These are phyloP conservation scores for Boleophthalmus pectinirostris DNA, from an alignment of 2,113 vertebrate genomes.

Conservation along the genomic window DNA sequence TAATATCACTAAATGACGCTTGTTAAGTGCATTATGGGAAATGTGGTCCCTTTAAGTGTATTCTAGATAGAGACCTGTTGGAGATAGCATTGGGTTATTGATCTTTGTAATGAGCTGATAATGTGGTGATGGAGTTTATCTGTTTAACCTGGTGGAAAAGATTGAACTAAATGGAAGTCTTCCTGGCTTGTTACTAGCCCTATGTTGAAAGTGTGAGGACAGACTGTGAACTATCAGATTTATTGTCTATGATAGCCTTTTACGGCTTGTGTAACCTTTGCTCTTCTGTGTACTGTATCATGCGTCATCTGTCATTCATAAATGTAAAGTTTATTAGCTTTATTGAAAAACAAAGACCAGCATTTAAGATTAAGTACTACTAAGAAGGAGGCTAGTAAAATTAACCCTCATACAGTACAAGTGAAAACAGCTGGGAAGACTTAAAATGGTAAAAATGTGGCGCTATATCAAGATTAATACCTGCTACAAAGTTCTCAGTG, in stretches of 20 bases:
- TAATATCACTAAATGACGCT: neutral
- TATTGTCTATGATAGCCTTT: conserved; percentile 35
- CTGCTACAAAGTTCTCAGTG: no score
- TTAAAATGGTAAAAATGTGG: no score
- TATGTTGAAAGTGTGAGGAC: neutral
- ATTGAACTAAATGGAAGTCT: neutral
- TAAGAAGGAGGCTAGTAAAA: neutral
- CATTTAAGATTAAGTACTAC: neutral
- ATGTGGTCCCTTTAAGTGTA: conserved; percentile 1
- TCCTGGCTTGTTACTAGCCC: neutral
- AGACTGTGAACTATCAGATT: conserved; percentile 14
- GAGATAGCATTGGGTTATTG: neutral
- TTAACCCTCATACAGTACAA: no score
- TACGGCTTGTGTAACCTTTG: conserved; percentile 48
- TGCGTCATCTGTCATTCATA: neutral
- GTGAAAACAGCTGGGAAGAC: no score
- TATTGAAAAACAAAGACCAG: neutral
- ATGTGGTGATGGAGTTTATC: neutral
- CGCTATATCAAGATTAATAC: no score
- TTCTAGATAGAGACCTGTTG: neutral
- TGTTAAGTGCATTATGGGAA: neutral
- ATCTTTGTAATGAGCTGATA: conserved; percentile 12
- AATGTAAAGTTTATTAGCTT: neutral
- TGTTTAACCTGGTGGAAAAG: neutral
- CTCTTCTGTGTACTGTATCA: conserved; percentile 28